Conservation (phyloP, 1,140 invertebrate genomes). For the Teleogryllus occipitalis region DNA sequence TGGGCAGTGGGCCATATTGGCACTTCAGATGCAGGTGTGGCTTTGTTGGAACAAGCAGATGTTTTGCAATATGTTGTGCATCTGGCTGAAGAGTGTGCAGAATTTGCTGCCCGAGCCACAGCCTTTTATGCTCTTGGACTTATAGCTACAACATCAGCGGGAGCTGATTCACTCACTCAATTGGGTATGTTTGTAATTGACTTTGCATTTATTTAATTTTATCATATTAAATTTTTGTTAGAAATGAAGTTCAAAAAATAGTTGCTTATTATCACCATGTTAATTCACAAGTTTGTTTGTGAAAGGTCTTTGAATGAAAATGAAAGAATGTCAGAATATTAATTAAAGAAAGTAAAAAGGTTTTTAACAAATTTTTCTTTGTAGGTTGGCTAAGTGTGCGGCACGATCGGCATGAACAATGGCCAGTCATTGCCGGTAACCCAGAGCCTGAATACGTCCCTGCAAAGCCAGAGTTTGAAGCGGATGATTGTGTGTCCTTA, state of each 20-base stretch:
- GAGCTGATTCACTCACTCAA: constrained; percentile 63
- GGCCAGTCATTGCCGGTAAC: constrained; percentile 68
- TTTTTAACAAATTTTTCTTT: background rate
- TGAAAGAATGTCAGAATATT: too few species aligned
- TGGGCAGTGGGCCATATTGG: constrained; percentile 84
- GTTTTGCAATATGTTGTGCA: constrained; percentile 53
- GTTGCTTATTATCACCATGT: background rate
- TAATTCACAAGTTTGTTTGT: background rate
- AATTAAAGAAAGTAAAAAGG: too few species aligned
- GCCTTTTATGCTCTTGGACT: constrained; percentile 81
- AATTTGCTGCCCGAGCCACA: constrained; percentile 81
- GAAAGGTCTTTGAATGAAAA: too few species aligned
- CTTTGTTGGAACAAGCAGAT: constrained; percentile 53
- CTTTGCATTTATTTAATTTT: background rate
- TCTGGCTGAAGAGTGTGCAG: constrained; percentile 65
- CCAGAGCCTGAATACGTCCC: background rate
- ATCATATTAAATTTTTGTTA: background rate
- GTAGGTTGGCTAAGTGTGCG: constrained; percentile 73
- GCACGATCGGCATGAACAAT: constrained; percentile 70
- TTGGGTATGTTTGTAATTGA: constrained; percentile 42
- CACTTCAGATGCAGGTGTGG: constrained; percentile 61
- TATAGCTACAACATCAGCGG: constrained; percentile 69
- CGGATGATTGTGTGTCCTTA: background rate
- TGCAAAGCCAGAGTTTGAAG: background rate
- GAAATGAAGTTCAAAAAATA: background rate